Base-by-base conservation (phyloP, 1,140 invertebrate genomes). In the Hyposmocoma kahamanoa region DNA sequence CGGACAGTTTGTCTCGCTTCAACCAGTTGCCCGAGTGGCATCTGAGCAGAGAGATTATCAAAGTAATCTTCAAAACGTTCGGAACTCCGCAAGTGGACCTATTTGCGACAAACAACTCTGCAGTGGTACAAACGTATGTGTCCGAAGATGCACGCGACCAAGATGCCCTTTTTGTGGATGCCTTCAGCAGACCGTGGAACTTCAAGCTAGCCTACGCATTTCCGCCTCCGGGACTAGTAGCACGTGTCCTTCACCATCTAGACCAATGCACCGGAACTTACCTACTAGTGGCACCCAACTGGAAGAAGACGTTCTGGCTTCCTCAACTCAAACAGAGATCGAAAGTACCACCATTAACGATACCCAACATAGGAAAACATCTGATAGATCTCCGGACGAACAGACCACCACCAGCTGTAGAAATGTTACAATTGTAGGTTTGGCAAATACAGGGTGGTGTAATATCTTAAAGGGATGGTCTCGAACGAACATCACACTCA, bases 11-110 rank as follows among this genome's bases (percentile, higher is more conserved):
- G 11, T 81, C 72, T 0, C 50, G 67, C 15, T 34, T 39, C 39
- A 53, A 41, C 10, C 5, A 9, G 5, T 52, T 57, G 5, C 70
- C 72, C 39, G 78, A 79, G 41, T 78, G 72, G 73, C 70, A 78
- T 34, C 39, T 78, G 2, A 44, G 71, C 1, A 57, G 59, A 13
- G 18, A 3, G 9, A 48, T 50, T 13, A 65, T 63, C 36, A 36
- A 42, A 21, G 44, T 51, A 51, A 17, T 79, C 20, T 67, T 63
- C 42, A 15, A 28, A 13, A 56, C 52, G 38, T 70, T 59, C 63
- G 69, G 70, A 13, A 42, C 22, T 1, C 63, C 66, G 5, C 38
- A 43, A 47, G 50, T 78, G 36, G 67, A 78, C 22, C 48, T 75
- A 0, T 75, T 78, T 42, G 72, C 70, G 3, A 56, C 58, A 0